Percentiles rank a stretch among this genome's conserved stretches.
Conservation (phyloP, 2,888 invertebrate genomes). For the Eilema sororculum region DNA sequence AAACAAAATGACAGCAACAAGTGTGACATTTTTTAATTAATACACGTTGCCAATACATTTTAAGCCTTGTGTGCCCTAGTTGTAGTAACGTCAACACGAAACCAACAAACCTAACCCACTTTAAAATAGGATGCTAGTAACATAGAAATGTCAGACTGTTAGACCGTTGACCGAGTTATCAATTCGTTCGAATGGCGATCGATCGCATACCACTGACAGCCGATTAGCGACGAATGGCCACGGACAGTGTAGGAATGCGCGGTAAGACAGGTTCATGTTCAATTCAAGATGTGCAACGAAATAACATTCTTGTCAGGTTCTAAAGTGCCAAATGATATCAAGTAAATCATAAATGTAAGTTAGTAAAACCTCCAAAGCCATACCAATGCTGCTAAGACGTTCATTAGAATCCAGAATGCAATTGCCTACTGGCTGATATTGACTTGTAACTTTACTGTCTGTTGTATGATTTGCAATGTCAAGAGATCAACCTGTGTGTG, state of each 20-base stretch:
- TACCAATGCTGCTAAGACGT: too few species aligned
- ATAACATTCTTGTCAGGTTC: neutral
- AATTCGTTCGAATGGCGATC: slow-evolving; percentile 24
- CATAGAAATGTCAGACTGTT: slow-evolving; percentile 23
- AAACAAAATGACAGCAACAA: slow-evolving; percentile 8
- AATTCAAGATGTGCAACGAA: neutral
- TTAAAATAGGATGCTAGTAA: slow-evolving; percentile 15
- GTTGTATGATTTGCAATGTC: too few species aligned
- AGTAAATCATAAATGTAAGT: too few species aligned
- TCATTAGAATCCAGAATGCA: too few species aligned
- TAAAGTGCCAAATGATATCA: too few species aligned
- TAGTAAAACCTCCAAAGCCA: too few species aligned
- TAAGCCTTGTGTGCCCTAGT: neutral
- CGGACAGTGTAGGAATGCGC: slow-evolving; percentile 39
- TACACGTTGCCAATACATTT: neutral
- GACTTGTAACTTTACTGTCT: too few species aligned
- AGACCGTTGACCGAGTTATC: slow-evolving; percentile 43
- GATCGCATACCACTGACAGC: slow-evolving; percentile 21
- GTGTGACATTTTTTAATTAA: slow-evolving; percentile 9
- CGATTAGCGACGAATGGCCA: slow-evolving; percentile 41
- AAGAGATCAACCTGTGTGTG: too few species aligned
- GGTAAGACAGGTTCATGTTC: slow-evolving; percentile 8
- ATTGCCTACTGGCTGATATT: too few species aligned
- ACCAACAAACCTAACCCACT: slow-evolving; percentile 11
- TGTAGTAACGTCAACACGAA: neutral